phyloP scores from a whole-genome alignment of 2,888 invertebrate genomes.

The Lagria hirta region DNA sequence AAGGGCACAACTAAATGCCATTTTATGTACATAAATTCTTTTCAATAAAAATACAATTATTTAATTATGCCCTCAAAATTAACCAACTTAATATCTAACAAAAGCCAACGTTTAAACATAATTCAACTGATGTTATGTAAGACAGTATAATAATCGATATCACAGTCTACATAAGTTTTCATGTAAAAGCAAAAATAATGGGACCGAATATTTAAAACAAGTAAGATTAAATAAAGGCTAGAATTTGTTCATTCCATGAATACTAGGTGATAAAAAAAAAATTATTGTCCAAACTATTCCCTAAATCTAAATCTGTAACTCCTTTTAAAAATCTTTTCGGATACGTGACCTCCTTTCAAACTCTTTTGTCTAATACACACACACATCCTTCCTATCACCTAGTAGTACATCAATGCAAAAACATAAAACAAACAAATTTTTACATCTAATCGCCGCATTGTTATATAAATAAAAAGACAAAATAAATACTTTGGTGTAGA shows the following conservation, averaged over 20 bases:
- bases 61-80: conserved; percentile 5
- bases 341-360: no score
- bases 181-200: conserved; percentile 4
- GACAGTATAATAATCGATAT: no score
- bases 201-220: conserved; percentile 22
- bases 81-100: background rate
- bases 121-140: background rate
- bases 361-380: no score
- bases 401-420: background rate
- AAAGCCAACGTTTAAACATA: conserved; percentile 3
- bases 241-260: conserved; percentile 25
- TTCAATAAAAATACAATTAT: conserved; percentile 15
- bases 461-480: conserved; percentile 13
- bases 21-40: conserved; percentile 17
- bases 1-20: conserved; percentile 11
- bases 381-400: no score
- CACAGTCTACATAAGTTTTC: conserved; percentile 19
- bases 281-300: no score
- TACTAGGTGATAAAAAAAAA: no score
- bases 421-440: conserved; percentile 26
- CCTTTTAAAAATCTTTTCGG: no score
- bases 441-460: conserved; percentile 8
- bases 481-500: conserved; percentile 27
- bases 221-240: conserved; percentile 24
- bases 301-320: no score